These are phyloP conservation scores for Columba guinea DNA, from an alignment of 2,797 vertebrate genomes.

Conservation along the genomic window DNA sequence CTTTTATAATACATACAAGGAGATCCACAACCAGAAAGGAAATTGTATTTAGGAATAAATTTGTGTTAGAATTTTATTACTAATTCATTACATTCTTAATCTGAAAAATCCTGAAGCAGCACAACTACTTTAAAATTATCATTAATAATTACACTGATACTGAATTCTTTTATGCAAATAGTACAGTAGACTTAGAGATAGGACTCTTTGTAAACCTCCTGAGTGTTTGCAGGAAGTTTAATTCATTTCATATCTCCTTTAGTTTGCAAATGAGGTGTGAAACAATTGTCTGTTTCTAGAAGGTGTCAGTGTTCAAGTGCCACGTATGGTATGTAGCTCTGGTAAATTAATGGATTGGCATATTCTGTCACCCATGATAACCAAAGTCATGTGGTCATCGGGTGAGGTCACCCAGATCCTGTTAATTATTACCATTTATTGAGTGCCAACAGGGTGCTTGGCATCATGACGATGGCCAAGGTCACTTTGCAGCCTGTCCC, in stretches of 20 bases:
- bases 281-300: constrained; percentile 54
- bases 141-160: constrained; percentile 74
- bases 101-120: constrained; percentile 73
- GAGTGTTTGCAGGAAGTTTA: constrained; percentile 70
- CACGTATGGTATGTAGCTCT: neutral
- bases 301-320: constrained; percentile 49
- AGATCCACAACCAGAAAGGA: constrained; percentile 56
- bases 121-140: constrained; percentile 69
- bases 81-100: constrained; percentile 73
- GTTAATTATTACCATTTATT: constrained; percentile 18
- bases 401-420: neutral
- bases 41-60: constrained; percentile 64
- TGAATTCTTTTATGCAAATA: constrained; percentile 66
- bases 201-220: constrained; percentile 65
- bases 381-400: neutral
- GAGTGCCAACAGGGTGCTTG: neutral
- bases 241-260: constrained; percentile 72
- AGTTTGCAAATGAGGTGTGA: constrained; percentile 72
- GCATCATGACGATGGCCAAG: neutral
- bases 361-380: neutral
- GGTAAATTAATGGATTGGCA: neutral
- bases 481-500: neutral
- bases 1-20: constrained; percentile 30
- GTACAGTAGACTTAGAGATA: constrained; percentile 69
- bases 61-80: constrained; percentile 69